Evolutionary conservation across 2,888 invertebrate species (phyloP).

Genomic region (Philhelius pedissequus): DNA sequence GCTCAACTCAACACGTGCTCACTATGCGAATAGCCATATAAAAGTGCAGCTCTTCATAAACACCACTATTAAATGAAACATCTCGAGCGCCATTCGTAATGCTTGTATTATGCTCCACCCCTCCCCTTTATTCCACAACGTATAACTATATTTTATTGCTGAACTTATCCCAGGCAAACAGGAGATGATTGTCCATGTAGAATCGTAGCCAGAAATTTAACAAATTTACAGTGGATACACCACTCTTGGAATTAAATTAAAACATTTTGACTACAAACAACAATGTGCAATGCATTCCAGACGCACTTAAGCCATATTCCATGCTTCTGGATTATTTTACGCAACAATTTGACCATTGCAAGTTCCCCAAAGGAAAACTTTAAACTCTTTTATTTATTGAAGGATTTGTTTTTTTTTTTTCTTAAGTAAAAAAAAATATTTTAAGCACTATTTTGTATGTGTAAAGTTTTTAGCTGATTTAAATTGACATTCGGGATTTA

Average conservation of each 20-base stretch:
- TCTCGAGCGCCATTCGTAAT: background rate
- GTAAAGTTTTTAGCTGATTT: no score
- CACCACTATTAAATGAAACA: conserved; percentile 42
- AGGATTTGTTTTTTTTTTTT: no score
- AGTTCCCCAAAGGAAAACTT: no score
- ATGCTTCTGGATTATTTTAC: no score
- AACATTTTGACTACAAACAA: conserved; percentile 47
- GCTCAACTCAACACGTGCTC: conserved; percentile 34
- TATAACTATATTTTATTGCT: background rate
- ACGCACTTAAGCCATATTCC: no score
- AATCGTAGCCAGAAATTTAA: background rate
- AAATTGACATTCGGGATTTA: no score
- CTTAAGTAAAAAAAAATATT: no score
- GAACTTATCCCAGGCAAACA: background rate
- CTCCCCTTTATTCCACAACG: background rate
- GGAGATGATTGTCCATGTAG: background rate
- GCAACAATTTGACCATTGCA: no score
- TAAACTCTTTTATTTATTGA: no score
- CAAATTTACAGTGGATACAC: conserved; percentile 15
- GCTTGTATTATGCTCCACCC: background rate
- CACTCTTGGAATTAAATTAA: conserved; percentile 56
- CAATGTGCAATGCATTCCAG: background rate
- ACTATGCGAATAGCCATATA: conserved; percentile 16
- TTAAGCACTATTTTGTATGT: no score
- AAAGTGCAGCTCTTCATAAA: conserved; percentile 42